These are phyloP conservation scores for Embiotoca jacksoni DNA, from an alignment of 2,113 vertebrate species.

Conservation along the genomic window DNA sequence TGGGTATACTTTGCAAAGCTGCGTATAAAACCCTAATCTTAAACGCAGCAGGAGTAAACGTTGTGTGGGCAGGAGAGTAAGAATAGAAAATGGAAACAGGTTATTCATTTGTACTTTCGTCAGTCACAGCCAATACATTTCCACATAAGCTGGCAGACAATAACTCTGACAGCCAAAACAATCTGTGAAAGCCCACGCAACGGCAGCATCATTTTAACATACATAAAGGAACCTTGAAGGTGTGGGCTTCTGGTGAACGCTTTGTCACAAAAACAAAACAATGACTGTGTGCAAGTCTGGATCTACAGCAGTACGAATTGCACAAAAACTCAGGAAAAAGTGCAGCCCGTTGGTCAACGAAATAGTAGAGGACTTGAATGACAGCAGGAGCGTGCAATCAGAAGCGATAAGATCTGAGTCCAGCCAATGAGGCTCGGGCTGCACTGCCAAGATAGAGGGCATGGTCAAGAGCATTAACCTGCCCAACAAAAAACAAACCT, in stretches of 20 bases:
- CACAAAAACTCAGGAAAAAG: constrained; percentile 36
- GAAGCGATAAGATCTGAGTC: constrained; percentile 51
- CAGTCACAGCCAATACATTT: constrained; percentile 65
- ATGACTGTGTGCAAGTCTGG: constrained; percentile 28
- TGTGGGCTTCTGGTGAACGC: constrained; percentile 27
- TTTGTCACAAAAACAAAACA: constrained; percentile 43
- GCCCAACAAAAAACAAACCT: constrained; percentile 40
- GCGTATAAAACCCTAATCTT: constrained; percentile 41
- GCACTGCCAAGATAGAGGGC: constrained; percentile 49
- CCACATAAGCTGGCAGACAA: constrained; percentile 64
- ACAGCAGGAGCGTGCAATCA: constrained; percentile 40
- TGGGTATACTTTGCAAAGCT: constrained; percentile 30
- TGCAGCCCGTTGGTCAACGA: constrained; percentile 29
- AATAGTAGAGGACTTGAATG: constrained; percentile 58
- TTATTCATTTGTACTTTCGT: constrained; percentile 57
- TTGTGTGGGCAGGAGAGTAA: constrained; percentile 60
- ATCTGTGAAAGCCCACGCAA: constrained; percentile 57
- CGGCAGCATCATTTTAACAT: constrained; percentile 48
- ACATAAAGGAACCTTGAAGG: constrained; percentile 42
- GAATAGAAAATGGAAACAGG: constrained; percentile 63
- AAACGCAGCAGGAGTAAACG: constrained; percentile 33
- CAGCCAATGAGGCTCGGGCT: constrained; percentile 45
- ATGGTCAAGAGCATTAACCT: constrained; percentile 52
- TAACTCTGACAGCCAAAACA: constrained; percentile 69
- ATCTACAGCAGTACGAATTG: constrained; percentile 15